These are phyloP conservation scores for Volucella bombylans DNA, from an alignment of 2,888 invertebrate species.

Conservation along the genomic window DNA sequence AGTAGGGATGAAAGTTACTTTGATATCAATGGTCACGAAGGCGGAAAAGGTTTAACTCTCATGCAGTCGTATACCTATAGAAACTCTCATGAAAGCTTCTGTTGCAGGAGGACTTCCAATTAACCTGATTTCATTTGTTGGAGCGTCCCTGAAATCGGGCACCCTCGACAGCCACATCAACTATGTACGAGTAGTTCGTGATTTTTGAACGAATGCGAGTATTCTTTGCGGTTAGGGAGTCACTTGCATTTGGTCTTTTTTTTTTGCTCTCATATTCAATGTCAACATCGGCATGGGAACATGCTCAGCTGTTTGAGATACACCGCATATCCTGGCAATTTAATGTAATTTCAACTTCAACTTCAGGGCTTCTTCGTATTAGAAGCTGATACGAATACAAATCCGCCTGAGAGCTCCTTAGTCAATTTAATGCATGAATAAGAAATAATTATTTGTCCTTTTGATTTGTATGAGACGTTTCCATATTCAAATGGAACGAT, in stretches of 20 bases:
- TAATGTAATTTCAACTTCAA: slow-evolving; percentile 50
- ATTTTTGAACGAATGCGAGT: slow-evolving; percentile 21
- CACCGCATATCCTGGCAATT: slow-evolving; percentile 17
- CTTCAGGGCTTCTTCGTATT: slow-evolving; percentile 51
- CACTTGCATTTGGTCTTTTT: slow-evolving; percentile 10
- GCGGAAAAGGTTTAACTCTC: slow-evolving; percentile 29
- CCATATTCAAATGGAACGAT: slow-evolving; percentile 55
- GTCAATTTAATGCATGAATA: slow-evolving; percentile 82
- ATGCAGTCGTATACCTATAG: slow-evolving; percentile 39
- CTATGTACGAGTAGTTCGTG: slow-evolving; percentile 61
- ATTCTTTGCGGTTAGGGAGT: slow-evolving; percentile 29
- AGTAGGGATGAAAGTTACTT: slow-evolving; percentile 63
- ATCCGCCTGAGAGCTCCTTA: slow-evolving; percentile 67
- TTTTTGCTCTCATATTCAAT: slow-evolving; percentile 23
- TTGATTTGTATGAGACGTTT: slow-evolving; percentile 49
- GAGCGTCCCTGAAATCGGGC: slow-evolving; percentile 24
- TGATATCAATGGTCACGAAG: slow-evolving; percentile 40
- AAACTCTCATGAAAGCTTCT: slow-evolving; percentile 5
- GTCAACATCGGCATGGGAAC: slow-evolving; percentile 64
- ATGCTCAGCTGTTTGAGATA: slow-evolving; percentile 34
- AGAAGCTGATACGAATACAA: slow-evolving; percentile 57
- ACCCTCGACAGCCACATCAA: slow-evolving; percentile 21
- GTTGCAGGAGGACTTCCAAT: slow-evolving; percentile 50
- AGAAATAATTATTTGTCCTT: slow-evolving; percentile 78
- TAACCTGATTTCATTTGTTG: slow-evolving; percentile 60